Base-by-base conservation (phyloP, 2,888 invertebrate species). In the Epsilonema sp. region DNA sequence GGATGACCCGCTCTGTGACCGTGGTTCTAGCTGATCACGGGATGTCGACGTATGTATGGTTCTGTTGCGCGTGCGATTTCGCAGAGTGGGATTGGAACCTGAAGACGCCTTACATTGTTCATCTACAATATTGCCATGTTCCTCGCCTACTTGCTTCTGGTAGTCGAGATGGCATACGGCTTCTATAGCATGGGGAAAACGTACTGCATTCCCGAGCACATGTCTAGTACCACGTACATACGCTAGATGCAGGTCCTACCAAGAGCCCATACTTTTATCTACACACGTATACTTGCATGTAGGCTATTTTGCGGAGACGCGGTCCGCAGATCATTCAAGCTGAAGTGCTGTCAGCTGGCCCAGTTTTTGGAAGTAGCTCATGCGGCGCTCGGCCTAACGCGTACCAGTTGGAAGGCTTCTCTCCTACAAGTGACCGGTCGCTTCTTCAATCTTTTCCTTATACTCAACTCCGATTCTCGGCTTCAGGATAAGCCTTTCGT, bases 311-410 rank as follows among this genome's bases (percentile, higher is more conserved):
- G 19, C 25, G 13, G 2, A 36, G 8, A 37, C 26, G 2, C 42
- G 47, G 47, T 20, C 2, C 3, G 26, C 24, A n/a, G 38, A n/a
- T 3, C 31, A 5, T n/a, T 19, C n/a, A 47, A 47, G 26, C n/a
- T 85, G 69, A 79, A 80, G 64, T 81, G 83, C 59, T 73, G 83
- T 31, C 86, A 87, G 58, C 63, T 82, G 1, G 67, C 83, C 57
- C 83, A 86, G 66, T 77, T 80, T 57, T 64, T 90, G 51, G 90
- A 90, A 70, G 77, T 87, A 1, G 72, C 89, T 70, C 85, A 90
- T 72, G 82, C 87, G 0, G 58, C 87, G 42, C 78, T 87, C 62
- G 84, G 86, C 1, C 82, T 85, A 60, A 84, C 86, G 1, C 80
- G 77, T 71, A 16, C 8, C 31, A 31, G 31, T 16, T 8, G 8